phyloP scores from a whole-genome alignment of 2,113 vertebrate species.

The Centropus bengalensis region DNA sequence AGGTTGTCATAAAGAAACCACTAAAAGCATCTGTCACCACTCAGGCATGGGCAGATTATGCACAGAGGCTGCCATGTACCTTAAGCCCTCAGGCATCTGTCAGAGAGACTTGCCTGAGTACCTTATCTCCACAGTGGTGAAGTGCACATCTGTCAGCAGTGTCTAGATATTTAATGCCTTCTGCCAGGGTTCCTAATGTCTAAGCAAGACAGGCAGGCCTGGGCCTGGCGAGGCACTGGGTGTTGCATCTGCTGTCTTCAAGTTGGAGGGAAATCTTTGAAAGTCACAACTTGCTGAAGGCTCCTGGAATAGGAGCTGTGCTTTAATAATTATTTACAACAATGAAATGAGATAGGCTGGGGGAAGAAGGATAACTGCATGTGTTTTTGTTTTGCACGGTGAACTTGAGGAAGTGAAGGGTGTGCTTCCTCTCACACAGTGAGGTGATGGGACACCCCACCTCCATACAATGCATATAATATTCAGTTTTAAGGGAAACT shows the following conservation, averaged over 20 bases:
- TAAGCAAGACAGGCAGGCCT: not conserved
- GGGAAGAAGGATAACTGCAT: not conserved
- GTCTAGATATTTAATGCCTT: not conserved
- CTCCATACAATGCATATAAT: not conserved
- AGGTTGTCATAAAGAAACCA: not conserved
- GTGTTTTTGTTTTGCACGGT: not conserved
- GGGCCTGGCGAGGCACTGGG: fast-evolving
- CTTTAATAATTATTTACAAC: not conserved
- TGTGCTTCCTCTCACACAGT: not conserved
- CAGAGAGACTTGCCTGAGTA: not conserved
- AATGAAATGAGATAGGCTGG: not conserved
- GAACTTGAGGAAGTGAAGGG: not conserved
- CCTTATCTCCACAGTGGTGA: not conserved
- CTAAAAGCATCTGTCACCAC: not conserved
- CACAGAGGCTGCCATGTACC: not conserved
- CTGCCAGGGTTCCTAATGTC: not conserved
- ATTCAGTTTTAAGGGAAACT: not conserved
- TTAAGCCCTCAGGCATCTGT: not conserved
- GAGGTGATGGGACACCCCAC: not conserved
- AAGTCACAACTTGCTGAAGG: not conserved
- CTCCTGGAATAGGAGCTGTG: not conserved
- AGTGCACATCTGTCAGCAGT: not conserved
- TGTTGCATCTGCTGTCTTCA: not conserved
- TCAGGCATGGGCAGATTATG: not conserved
- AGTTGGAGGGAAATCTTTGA: not conserved